Base-by-base conservation (phyloP, 2,888 invertebrate species). In the Rhaphigaster nebulosa region DNA sequence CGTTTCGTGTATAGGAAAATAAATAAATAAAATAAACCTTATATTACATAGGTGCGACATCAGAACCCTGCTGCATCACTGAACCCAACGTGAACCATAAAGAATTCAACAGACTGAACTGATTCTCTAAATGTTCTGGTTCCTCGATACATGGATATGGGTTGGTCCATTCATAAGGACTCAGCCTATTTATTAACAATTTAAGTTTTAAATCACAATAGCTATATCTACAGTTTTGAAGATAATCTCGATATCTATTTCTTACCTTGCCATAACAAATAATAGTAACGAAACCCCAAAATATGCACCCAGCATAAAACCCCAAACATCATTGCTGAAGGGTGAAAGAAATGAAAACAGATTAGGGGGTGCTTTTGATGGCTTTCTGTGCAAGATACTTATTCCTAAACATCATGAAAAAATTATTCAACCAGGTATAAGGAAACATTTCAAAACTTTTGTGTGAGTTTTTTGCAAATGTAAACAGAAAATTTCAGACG, bases 321-420 rank as follows among this genome's bases (percentile, higher is more conserved):
- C 93, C 96, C 96, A 96, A 89, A 95, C 95, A 91, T 94, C 94
- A 90, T 93, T 93, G n/a, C 95, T 94, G 91, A 96, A 94, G 0
- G 45, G 96, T 89, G 95, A 95, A 93, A 97, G 94, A 93, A 97
- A 97, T 0, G 96, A 96, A 93, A 96, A 96, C 89, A 96, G 94
- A 92, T 95, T 95, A 1, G 96, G 96, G 10, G 96, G 95, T 84
- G 95, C 95, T 92, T 95, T 95, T 91, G 94, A 94, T 0, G 96
- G 96, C 92, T 95, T 96, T 93, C 95, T 95, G 94, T 95, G 96
- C 84, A 96, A 93, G 92, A 97, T 96, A 91, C 96, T 95, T 91
- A 96, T 96, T 76, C 95, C 95, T 94, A 93, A 50, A 92, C 65
- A 88, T 65, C 38, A 45, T 29, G 29, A 56, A 89, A 13, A 65